Conservation (phyloP, 2,113 vertebrate species). For the Cairina moschata region DNA sequence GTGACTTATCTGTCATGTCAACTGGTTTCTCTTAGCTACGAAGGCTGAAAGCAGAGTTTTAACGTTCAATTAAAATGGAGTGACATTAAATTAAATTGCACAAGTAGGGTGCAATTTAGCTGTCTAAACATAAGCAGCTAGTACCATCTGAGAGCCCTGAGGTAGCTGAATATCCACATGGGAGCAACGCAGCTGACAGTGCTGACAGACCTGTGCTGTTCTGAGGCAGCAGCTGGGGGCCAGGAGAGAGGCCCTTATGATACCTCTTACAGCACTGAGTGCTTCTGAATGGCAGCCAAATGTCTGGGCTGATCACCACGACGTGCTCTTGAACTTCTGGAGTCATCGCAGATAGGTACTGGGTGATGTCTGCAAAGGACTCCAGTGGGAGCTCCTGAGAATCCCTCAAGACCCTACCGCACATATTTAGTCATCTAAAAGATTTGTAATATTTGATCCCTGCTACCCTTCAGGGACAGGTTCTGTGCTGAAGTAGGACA, state of each 20-base stretch:
- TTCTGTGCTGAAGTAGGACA: background rate
- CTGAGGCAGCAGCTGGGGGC: background rate
- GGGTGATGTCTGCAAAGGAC: background rate
- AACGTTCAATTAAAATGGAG: slow-evolving; percentile 43
- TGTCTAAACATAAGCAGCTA: slow-evolving; percentile 19
- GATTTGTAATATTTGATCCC: background rate
- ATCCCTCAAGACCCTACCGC: background rate
- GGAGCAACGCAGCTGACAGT: background rate
- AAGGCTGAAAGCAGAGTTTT: slow-evolving; percentile 17
- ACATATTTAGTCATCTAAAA: background rate
- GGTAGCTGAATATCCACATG: background rate
- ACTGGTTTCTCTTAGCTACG: background rate
- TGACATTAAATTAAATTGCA: slow-evolving; percentile 42
- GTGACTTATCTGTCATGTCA: slow-evolving; percentile 1
- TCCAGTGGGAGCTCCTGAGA: background rate
- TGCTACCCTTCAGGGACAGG: background rate
- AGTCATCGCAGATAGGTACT: background rate
- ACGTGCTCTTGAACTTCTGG: background rate
- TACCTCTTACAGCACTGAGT: background rate
- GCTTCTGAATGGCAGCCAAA: background rate
- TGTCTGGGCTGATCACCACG: background rate
- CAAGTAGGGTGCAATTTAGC: background rate
- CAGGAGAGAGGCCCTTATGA: background rate
- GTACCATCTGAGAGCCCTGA: background rate
- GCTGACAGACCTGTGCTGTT: background rate